Evolutionary conservation across 2,888 invertebrate species (phyloP), one percentile per base, ranked within the genome.

Genomic region (Globia sparganii): DNA sequence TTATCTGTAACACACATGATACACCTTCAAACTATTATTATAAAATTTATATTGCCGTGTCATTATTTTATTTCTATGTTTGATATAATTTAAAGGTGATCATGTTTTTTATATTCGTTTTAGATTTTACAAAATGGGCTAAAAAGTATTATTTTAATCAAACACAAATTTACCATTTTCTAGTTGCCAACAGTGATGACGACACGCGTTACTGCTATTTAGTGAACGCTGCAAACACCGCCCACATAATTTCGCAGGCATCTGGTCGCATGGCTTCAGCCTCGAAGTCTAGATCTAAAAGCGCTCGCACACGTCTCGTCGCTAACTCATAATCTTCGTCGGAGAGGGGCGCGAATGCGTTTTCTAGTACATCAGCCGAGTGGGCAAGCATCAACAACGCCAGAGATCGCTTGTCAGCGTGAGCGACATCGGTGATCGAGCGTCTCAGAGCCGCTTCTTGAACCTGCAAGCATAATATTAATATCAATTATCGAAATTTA

Each of bases 261-360:
- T 98, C 98, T 67, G 98, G 97, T 96, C 99, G 99, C 96, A 98
- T 98, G 86, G 99, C 98, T 96, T 99, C 99, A 67, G 98, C 98
- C 95, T 99, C 99, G 95, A 99, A 99, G 96, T 99, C 99, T 90
- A 99, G 97, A 95, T 99, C 99, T 89, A 99, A 97, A 69, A 99
- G 97, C 91, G 99, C 98, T 88, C 99, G 97, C 70, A 99, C 99
- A 92, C 99, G 98, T 91, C 99, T 98, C 98, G 99, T 99, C 80
- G 99, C 99, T 89, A 99, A 97, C 96, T 99, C 99, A 94, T 99
- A 99, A 96, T 99, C 99, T 92, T 99, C 99, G 91, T 99, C 99
- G 72, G 98, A 99, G 21, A 99, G 97, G 4, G 99, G 99, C 37
- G 99, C 99, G 95, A 99, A 99, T 73, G 99, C 99, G 96, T 99